Evolutionary conservation across 2,113 vertebrate species (phyloP), one percentile per base, ranked within the genome.

Genomic region (Hippocampus abdominalis): DNA sequence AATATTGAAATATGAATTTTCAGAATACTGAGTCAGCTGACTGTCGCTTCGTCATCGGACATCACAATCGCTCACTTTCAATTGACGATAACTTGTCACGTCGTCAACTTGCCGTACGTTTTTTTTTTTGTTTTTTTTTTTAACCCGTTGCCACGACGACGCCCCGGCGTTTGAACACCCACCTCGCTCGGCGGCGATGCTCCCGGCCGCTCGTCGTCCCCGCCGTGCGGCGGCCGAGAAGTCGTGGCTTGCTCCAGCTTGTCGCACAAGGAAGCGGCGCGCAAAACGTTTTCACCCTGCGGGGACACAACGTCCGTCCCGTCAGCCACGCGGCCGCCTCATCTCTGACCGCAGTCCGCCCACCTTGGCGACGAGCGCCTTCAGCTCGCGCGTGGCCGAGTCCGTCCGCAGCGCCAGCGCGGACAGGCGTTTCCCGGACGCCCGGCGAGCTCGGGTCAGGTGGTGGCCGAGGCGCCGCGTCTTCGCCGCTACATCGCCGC

Each of bases 201-300:
- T 21, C 9, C 27, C 11, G 7, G 57, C 6, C 2, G 9, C 42
- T 60, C 18, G 27, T 42, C 1, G 21, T 40, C 8, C 16, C 3
- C 0, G 18, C 27, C 25, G 10, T 1, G 46, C 1, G 8, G 62
- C 16, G 8, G 62, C 16, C 32, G 29, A 1, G 32, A 60, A 4
- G 0, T 32, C 2, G 29, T 11, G 1, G 16, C 48, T 42, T 7
- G 71, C 1, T 12, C 6, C 8, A 71, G 63, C 36, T 69, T 72
- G 1, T 3, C 18, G n/a, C 76, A 82, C 49, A 79, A 29, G 0
- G 75, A 53, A 0, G 7, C 49, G 0, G 57, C 53, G 0, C 66
- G 54, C 7, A 84, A 3, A 44, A 82, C 25, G 13, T 7, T 75
- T 20, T 81, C 67, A 0, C 79, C 86, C 86, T 87, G 81, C 11